Conservation (phyloP, 2,888 invertebrate species). For the Drosophila macrospina region DNA sequence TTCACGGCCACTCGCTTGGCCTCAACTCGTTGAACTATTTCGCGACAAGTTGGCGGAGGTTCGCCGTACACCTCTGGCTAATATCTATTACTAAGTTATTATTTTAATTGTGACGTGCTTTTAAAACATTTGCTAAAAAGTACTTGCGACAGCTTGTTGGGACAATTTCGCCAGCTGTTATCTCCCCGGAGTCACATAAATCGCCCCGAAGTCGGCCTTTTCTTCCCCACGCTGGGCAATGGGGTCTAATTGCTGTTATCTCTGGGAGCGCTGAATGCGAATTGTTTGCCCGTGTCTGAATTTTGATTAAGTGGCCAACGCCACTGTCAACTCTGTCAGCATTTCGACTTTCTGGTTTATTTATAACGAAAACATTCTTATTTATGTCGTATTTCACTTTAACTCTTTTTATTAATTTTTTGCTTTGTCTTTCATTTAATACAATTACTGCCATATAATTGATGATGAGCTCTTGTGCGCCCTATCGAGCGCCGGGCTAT, state of each 20-base stretch:
- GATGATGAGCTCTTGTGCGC: constrained; percentile 64
- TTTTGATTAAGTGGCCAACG: constrained; percentile 78
- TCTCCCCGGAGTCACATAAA: constrained; percentile 51
- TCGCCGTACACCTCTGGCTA: constrained; percentile 49
- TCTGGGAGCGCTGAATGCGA: constrained; percentile 41
- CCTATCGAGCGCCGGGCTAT: constrained; percentile 44
- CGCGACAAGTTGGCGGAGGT: constrained; percentile 43
- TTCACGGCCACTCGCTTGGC: constrained; percentile 66
- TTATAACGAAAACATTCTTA: constrained; percentile 54
- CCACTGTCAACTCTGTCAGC: constrained; percentile 50
- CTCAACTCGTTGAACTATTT: constrained; percentile 58
- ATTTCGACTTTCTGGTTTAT: constrained; percentile 56
- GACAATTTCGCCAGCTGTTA: constrained; percentile 63
- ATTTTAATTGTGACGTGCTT: constrained; percentile 75
- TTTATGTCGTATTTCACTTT: constrained; percentile 56
- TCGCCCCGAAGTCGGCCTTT: constrained; percentile 63
- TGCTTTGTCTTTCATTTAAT: constrained; percentile 4
- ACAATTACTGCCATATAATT: constrained; percentile 62
- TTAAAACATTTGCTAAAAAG: constrained; percentile 59
- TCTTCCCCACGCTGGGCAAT: constrained; percentile 35
- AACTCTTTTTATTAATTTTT: too few relatives aligned
- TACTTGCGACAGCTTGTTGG: constrained; percentile 67
- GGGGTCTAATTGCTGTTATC: constrained; percentile 70
- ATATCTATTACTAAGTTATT: constrained; percentile 79
- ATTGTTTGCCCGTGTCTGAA: constrained; percentile 78